Base-by-base conservation (phyloP, 2,888 invertebrate genomes). In the Lasioglossum malachurum region DNA sequence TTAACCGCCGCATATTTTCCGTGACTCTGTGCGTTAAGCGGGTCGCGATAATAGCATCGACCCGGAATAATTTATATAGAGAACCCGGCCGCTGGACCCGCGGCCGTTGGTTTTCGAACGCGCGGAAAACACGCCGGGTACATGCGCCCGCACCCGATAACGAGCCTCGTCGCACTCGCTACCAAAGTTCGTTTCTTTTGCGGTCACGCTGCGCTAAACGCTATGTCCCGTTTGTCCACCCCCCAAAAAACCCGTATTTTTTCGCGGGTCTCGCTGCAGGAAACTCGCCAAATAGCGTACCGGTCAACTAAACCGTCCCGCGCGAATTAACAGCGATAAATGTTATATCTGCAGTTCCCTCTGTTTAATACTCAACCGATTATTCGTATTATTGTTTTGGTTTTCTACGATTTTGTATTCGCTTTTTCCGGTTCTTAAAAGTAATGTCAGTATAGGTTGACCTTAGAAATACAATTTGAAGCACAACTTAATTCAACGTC, bases 1-100 rank as follows among this genome's bases (percentile, higher is more conserved):
- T 92, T 89, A 91, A 90, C 89, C 87, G 80, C 82, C 83, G 86
- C 86, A 86, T 88, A 91, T 92, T 92, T 91, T 87, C 75, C 77
- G 74, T 76, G 82, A 74, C 87, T 81, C 82, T 81, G 82, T 82
- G 85, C 86, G 86, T 91, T 88, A 80, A 87, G 81, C 78, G 75
- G 44, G 23, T 14, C 57, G 41, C 69, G 76, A 82, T 88, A 87
- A 89, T 84, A 46, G 80, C 74, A 72, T 80, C 78, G 87, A 86
- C 72, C 77, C 71, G 76, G 72, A 87, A 90, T 90, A 88, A 92
- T 91, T 89, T 90, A 83, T 84, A 84, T 72, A 71, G 71, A 82
- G 86, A 64, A 27, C 60, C 60, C 60, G 60, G 86, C 78, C 82
- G 35, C 64, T 44, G 79, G 23, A 44, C 60, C 35, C 35, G 53